Evolutionary conservation across 2,113 vertebrate species (phyloP), one percentile per base, ranked within the genome.

Genomic region (Planiliza haematocheilus): DNA sequence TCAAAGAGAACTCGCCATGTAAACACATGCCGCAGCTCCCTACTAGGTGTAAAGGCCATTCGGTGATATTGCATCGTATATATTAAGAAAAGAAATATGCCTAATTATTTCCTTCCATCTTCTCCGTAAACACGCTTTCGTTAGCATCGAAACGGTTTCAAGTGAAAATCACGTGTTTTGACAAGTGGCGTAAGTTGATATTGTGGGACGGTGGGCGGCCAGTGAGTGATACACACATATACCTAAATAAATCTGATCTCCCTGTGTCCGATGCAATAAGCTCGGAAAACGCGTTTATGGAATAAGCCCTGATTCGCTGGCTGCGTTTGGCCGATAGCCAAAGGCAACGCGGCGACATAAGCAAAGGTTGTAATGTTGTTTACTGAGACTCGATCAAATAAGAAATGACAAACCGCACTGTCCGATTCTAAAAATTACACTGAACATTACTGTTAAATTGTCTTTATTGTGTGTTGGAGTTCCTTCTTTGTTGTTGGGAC

Each of bases 391-490:
- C 85, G 85, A 93, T 93, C 88, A 89, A 87, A 90, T 93, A 87
- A 93, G 81, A 91, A 90, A 93, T 93, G 90, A 92, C 90, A 92
- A 93, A 93, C 86, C 88, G 83, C 86, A 73, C 87, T 91, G 91
- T 91, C 89, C 69, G 80, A 89, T 87, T 86, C 83, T 45, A 76
- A 83, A 88, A 87, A 92, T 91, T 87, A 91, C 87, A 83, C 86
- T 41, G 75, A 68, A 18, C 86, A 89, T 85, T 87, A 86, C 86
- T 75, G 75, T 89, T 82, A 86, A 82, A 90, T 88, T 87, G 82
- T 77, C 78, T 88, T 87, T 89, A 90, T 91, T 90, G 82, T 90
- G 84, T 90, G 81, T 83, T 79, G 85, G 85, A 84, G 78, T 88
- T 89, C 65, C 56, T 70, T 84, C 57, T 74, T 81, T 82, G 74